phyloP scores from a whole-genome alignment of 1,140 invertebrate species.

The Oryctes rhinoceros region DNA sequence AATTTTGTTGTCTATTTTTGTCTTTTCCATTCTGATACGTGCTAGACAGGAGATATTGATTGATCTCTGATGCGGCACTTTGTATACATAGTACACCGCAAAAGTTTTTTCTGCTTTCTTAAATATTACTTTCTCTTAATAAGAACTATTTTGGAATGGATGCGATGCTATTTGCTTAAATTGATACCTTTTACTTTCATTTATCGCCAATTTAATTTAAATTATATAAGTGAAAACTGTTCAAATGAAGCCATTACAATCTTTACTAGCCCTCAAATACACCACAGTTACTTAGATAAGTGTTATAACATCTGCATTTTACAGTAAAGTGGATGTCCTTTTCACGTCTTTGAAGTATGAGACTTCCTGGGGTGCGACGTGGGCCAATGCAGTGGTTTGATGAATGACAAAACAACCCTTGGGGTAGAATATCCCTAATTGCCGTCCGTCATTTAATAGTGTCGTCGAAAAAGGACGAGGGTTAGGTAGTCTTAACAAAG shows the following conservation, averaged over 20 bases:
- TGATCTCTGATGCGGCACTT: background rate
- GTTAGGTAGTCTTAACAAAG: background rate
- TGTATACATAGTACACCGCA: conserved; percentile 1
- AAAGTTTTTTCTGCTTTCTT: background rate
- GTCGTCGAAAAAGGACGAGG: background rate
- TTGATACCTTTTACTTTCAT: no score
- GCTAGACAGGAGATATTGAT: background rate
- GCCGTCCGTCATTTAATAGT: background rate
- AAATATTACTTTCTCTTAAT: no score
- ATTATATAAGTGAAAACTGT: no score
- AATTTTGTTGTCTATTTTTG: background rate
- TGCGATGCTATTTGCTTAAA: no score
- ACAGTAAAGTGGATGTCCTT: background rate
- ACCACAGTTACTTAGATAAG: no score
- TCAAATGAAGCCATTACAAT: no score
- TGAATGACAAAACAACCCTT: conserved; percentile 9
- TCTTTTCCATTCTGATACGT: background rate
- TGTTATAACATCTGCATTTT: no score
- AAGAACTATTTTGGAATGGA: no score
- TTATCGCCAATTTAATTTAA: no score
- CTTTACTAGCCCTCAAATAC: no score
- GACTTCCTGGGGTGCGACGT: background rate
- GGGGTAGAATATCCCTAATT: conserved; percentile 8
- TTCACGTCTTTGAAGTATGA: background rate
- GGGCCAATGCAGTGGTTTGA: background rate